phyloP scores from a whole-genome alignment of 1,140 invertebrate species.

The Himalopsyche phryganea region DNA sequence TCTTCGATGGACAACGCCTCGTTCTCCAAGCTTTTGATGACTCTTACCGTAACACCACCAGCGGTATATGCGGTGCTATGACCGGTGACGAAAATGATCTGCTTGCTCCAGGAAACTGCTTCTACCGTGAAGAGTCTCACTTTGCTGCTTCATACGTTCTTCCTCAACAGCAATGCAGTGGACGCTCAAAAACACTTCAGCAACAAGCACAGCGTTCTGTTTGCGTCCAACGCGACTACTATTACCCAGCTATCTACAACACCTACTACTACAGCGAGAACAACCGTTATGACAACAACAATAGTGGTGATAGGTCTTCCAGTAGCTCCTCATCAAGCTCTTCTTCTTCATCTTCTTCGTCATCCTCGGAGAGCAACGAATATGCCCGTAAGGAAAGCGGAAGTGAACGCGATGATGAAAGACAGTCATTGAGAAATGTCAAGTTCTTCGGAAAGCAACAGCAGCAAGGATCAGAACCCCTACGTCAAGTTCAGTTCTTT shows the following conservation, averaged over 20 bases:
- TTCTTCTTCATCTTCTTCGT: constrained; percentile 27
- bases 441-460: background rate
- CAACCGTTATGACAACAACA: constrained; percentile 15
- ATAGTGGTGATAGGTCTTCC: constrained; percentile 37
- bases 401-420: constrained; percentile 3
- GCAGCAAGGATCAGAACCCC: constrained; percentile 15
- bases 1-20: constrained; percentile 55
- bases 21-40: constrained; percentile 41
- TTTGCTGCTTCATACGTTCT: constrained; percentile 59
- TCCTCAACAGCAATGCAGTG: constrained; percentile 39
- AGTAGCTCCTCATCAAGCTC: constrained; percentile 30
- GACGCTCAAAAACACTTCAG: constrained; percentile 40
- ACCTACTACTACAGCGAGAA: constrained; percentile 10
- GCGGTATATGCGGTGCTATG: constrained; percentile 65
- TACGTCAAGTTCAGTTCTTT: constrained; percentile 25
- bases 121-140: constrained; percentile 47
- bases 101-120: constrained; percentile 54
- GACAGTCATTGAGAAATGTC: background rate
- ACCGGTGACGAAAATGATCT: constrained; percentile 60
- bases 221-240: constrained; percentile 38
- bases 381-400: background rate
- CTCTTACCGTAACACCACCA: constrained; percentile 50
- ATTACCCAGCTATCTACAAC: constrained; percentile 46
- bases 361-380: constrained; percentile 11
- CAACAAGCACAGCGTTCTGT: constrained; percentile 40